Evolutionary conservation across 2,113 vertebrate genomes (phyloP), one percentile per base, ranked within the genome.

Genomic region (Myotis lucifugus): DNA sequence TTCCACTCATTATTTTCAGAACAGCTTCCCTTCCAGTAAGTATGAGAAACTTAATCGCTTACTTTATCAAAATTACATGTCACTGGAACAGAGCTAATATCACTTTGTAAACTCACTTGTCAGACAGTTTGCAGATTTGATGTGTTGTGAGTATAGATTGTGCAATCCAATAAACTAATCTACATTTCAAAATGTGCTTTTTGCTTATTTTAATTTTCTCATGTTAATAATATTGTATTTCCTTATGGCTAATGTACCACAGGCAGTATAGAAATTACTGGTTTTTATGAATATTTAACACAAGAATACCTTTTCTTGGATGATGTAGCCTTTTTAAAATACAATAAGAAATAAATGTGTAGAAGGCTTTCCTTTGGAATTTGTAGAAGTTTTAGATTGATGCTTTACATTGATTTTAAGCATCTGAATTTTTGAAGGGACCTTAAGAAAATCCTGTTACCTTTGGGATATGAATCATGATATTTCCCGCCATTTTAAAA

Each of bases 31-130:
- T 86, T 93, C 27, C 0, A 70, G 8, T 73, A 95, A 94, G 0
- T 74, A 52, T 34, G 70, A 25, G 15, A 88, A 96, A 79, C 0
- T 79, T 84, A 94, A 73, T 91, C 17, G 0, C 0, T 96, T 81
- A 89, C 40, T 97, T 96, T 92, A 84, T 86, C 34, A 96, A 96
- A 94, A 96, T 95, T 67, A 15, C 48, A 67, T 94, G 78, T 96
- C 48, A 92, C 59, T 81, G 59, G 14, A 92, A 86, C 29, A 84
- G 78, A 96, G 2, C 1, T 89, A 91, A 95, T 90, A 15, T 83
- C 3, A 11, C 19, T 93, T 93, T 96, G 25, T 42, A 93, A 93
- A 94, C 7, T n/a, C 13, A 64, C 50, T 91, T 96, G 66, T 94
- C 50, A 92, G 59, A 90, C 0, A 89, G 40, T 89, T 82, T 85